Conservation (phyloP, 2,113 vertebrate species). For the Cephalopholis sonnerati region DNA sequence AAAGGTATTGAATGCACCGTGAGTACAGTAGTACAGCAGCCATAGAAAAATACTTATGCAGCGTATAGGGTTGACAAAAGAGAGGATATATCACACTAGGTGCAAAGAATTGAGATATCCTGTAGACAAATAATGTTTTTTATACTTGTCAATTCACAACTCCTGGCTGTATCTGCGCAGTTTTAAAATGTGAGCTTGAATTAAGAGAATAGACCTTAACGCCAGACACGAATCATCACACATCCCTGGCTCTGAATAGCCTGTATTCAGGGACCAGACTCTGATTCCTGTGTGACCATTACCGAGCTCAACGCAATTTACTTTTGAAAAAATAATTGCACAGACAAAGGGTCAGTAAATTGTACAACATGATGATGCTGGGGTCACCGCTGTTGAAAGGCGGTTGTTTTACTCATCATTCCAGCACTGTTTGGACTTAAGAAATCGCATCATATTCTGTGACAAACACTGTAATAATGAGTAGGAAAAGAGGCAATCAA, state of each 20-base stretch:
- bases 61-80: not conserved
- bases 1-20: not conserved
- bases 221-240: not conserved
- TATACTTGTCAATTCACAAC: not conserved
- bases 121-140: not conserved
- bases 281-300: not conserved
- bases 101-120: not conserved
- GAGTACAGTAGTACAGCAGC: not conserved
- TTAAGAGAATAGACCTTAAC: not conserved
- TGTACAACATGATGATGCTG: conserved; percentile 4
- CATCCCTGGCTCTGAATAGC: not conserved
- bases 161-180: not conserved
- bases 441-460: conserved; percentile 58
- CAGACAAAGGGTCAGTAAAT: conserved; percentile 26
- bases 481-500: conserved; percentile 65
- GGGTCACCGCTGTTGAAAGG: not conserved
- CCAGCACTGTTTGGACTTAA: not conserved
- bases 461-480: conserved; percentile 70
- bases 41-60: not conserved
- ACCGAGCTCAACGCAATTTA: not conserved
- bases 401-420: conserved; percentile 16
- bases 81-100: not conserved
- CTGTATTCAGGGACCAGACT: not conserved
- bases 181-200: not conserved
- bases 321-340: conserved; percentile 12